A percentile compares a stretch with the other conserved stretches of the same genome.
Evolutionary conservation across 2,797 vertebrate genomes (phyloP).

Genomic region (Agapornis canus): DNA sequence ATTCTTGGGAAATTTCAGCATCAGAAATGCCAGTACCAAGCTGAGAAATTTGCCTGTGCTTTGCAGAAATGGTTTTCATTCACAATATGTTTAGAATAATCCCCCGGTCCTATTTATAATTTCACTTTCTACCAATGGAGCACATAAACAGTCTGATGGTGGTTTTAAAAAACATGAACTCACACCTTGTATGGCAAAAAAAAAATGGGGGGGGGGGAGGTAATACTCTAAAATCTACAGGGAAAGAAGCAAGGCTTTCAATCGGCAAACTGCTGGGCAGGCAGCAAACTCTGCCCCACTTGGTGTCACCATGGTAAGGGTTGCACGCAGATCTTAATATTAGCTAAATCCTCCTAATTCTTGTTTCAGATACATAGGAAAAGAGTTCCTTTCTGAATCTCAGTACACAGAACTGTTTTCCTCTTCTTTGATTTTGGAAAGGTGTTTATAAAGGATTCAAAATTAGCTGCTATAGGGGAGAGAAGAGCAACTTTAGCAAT

Average conservation of each 20-base stretch:
- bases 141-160: neutral
- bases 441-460: neutral
- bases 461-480: neutral
- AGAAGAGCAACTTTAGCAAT: neutral
- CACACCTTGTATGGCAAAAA: neutral
- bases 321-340: neutral
- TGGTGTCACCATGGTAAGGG: neutral
- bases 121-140: neutral
- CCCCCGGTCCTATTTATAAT: neutral
- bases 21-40: neutral
- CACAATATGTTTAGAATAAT: neutral
- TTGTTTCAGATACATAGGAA: neutral
- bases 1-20: neutral
- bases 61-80: neutral
- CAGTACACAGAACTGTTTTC: neutral
- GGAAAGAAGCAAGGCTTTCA: neutral
- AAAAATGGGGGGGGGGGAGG: neutral
- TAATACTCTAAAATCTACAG: neutral
- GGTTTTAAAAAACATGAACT: neutral
- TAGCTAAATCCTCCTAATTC: neutral
- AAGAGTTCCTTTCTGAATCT: neutral
- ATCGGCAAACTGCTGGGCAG: neutral
- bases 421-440: neutral
- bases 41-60: neutral
- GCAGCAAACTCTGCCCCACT: neutral